These are phyloP conservation scores for Pseudopipra pipra DNA, from an alignment of 2,113 vertebrate genomes.

Conservation along the genomic window DNA sequence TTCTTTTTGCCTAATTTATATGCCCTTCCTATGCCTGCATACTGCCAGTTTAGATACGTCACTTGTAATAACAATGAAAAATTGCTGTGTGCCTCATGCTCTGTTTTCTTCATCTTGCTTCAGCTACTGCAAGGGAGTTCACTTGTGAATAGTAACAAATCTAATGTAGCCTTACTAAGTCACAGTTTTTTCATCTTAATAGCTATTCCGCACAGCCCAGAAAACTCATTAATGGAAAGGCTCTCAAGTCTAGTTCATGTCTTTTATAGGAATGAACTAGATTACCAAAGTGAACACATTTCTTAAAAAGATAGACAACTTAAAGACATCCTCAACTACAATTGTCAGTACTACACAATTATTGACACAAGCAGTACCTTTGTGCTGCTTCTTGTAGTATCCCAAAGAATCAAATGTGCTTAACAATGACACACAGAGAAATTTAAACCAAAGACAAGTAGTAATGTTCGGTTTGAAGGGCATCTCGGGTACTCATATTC, in stretches of 20 bases:
- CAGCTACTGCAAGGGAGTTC: conserved; percentile 71
- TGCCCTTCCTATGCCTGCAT: conserved; percentile 56
- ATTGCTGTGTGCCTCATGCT: conserved; percentile 76
- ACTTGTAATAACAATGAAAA: conserved; percentile 91
- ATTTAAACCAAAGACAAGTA: neutral
- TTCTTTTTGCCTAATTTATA: conserved; percentile 71
- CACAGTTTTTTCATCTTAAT: conserved; percentile 67
- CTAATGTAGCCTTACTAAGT: conserved; percentile 72
- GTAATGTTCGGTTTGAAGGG: neutral
- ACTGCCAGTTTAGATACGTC: conserved; percentile 84
- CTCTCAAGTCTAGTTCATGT: conserved; percentile 47
- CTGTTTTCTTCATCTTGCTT: conserved; percentile 54
- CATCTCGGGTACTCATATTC: neutral
- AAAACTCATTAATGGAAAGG: conserved; percentile 62
- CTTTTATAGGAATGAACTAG: conserved; percentile 29
- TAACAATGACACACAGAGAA: neutral
- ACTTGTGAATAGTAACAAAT: conserved; percentile 77
- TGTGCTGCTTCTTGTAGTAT: neutral
- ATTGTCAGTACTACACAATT: neutral
- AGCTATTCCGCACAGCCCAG: conserved; percentile 61
- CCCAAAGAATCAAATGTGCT: neutral
- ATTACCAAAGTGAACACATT: conserved; percentile 26
- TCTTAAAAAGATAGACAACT: neutral
- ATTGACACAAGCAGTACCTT: neutral
- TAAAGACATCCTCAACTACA: conserved; percentile 9